These are phyloP conservation scores for Euclidia mi DNA, from an alignment of 2,888 invertebrate species.

Conservation along the genomic window DNA sequence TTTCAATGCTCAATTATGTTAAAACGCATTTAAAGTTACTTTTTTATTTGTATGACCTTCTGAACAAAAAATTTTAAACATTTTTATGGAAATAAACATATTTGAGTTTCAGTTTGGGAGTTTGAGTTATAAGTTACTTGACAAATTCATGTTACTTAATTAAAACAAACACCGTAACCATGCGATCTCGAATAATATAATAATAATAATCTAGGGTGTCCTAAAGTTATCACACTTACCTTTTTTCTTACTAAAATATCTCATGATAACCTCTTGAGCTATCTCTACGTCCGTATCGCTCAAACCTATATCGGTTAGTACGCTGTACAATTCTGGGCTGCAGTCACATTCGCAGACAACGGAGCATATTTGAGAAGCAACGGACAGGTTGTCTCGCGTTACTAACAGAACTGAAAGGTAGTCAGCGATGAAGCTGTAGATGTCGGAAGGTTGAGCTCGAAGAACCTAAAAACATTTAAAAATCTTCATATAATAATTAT, in stretches of 20 bases:
- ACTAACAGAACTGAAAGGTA: conserved; percentile 92
- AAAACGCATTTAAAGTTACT: too few species aligned
- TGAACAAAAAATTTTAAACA: too few species aligned
- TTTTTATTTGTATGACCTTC: too few species aligned
- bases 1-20: too few species aligned
- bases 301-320: conserved; percentile 66
- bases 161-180: too few species aligned
- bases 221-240: conserved; percentile 49
- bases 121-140: too few species aligned
- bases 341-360: conserved; percentile 61
- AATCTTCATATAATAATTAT: too few species aligned
- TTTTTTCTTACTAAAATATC: conserved; percentile 60
- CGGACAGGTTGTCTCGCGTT: conserved; percentile 89
- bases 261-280: conserved; percentile 61
- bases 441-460: conserved; percentile 91
- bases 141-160: too few species aligned
- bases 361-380: conserved; percentile 68
- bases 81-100: too few species aligned
- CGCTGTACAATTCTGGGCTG: conserved; percentile 62
- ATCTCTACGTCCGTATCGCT: conserved; percentile 54
- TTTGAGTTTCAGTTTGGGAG: too few species aligned
- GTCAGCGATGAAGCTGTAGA: conserved; percentile 92
- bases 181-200: too few species aligned
- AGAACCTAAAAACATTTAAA: conserved; percentile 88
- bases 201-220: background rate